Evolutionary conservation across 2,888 invertebrate genomes (phyloP).

Genomic region (Arctia plantaginis): DNA sequence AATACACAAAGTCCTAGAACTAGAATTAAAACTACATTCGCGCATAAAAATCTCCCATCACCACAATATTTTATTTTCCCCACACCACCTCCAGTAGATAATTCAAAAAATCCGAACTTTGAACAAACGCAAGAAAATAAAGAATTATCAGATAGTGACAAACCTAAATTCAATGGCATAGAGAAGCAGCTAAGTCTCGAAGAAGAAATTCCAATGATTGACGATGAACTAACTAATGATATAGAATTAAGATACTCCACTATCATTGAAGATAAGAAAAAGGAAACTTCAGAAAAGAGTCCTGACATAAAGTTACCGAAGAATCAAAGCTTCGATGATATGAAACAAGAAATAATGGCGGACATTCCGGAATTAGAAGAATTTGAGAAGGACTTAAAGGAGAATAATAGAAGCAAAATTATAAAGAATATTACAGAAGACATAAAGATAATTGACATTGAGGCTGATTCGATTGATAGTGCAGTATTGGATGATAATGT

Average conservation of each 20-base stretch:
- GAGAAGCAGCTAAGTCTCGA: constrained; percentile 83
- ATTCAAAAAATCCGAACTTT: constrained; percentile 65
- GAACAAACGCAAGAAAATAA: constrained; percentile 33
- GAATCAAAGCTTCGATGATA: constrained; percentile 82
- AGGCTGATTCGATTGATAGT: constrained; percentile 75
- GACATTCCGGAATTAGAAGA: constrained; percentile 84
- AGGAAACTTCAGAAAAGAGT: constrained; percentile 46
- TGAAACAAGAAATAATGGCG: constrained; percentile 82
- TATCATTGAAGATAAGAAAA: constrained; percentile 59
- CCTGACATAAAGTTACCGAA: constrained; percentile 58
- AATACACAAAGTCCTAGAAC: constrained; percentile 87
- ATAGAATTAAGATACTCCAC: constrained; percentile 79
- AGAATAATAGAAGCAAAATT: constrained; percentile 81
- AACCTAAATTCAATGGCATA: constrained; percentile 70
- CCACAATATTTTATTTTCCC: constrained; percentile 84
- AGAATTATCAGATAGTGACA: constrained; percentile 27
- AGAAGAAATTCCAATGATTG: constrained; percentile 86
- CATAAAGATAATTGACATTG: constrained; percentile 73
- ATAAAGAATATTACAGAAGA: constrained; percentile 80
- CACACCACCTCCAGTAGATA: constrained; percentile 74
- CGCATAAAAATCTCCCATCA: constrained; percentile 81
- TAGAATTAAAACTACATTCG: constrained; percentile 87
- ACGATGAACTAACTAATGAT: constrained; percentile 80
- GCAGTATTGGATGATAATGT: constrained; percentile 81
- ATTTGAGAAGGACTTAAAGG: constrained; percentile 83